phyloP scores from a whole-genome alignment of 2,797 vertebrate genomes.

The Lagodon rhomboides region DNA sequence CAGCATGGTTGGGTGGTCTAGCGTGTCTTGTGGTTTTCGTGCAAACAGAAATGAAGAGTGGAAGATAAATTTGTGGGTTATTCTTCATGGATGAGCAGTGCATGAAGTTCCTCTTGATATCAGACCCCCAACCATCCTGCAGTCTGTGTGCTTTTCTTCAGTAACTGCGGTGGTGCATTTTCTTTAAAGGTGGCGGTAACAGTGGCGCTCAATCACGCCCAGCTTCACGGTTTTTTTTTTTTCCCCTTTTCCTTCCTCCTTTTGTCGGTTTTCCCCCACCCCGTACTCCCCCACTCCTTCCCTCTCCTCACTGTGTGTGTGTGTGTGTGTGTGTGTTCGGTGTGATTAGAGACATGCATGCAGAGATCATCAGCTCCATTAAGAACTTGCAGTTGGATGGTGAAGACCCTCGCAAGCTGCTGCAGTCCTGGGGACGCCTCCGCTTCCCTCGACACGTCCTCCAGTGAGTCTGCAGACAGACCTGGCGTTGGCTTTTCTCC shows the following conservation, averaged over 20 bases:
- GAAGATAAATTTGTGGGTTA: slow-evolving; percentile 37
- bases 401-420: slow-evolving; percentile 94
- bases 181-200: slow-evolving; percentile 68
- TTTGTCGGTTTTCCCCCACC: slow-evolving; percentile 35
- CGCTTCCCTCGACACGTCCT: slow-evolving; percentile 91
- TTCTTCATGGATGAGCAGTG: slow-evolving; percentile 54
- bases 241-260: slow-evolving; percentile 32
- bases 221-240: slow-evolving; percentile 18
- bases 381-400: slow-evolving; percentile 97
- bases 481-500: slow-evolving; percentile 51
- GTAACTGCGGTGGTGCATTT: slow-evolving; percentile 55
- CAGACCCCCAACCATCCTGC: slow-evolving; percentile 71
- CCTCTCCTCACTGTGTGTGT: slow-evolving; percentile 54
- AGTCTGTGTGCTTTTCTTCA: slow-evolving; percentile 44
- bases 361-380: slow-evolving; percentile 97
- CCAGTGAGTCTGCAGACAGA: slow-evolving; percentile 92
- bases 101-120: slow-evolving; percentile 38
- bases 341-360: slow-evolving; percentile 94
- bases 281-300: slow-evolving; percentile 60
- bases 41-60: slow-evolving; percentile 28
- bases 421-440: slow-evolving; percentile 93
- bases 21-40: slow-evolving; percentile 61
- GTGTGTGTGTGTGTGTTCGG: slow-evolving; percentile 39
- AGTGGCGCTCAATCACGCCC: slow-evolving; percentile 59
- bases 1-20: slow-evolving; percentile 77